Evolutionary conservation across 1,140 invertebrate genomes (phyloP).

Genomic region (Heliconius nattereri): DNA sequence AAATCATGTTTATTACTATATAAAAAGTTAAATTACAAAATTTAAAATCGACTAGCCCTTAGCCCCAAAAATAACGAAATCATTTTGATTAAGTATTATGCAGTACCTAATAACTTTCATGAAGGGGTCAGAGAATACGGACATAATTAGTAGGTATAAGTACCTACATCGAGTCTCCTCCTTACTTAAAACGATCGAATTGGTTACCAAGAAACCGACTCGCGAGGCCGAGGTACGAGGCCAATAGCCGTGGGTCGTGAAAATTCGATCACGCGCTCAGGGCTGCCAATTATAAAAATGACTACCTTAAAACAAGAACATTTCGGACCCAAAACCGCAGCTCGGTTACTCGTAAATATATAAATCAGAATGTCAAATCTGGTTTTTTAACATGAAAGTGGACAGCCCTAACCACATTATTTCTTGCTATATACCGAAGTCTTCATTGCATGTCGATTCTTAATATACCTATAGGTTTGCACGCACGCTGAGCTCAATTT

Average conservation of each 20-base stretch:
- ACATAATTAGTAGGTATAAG: slow-evolving; percentile 48
- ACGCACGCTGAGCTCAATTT: slow-evolving; percentile 58
- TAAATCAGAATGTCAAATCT: slow-evolving; percentile 35
- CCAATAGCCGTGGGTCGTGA: slow-evolving; percentile 59
- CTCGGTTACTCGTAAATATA: slow-evolving; percentile 31
- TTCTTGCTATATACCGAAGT: slow-evolving; percentile 52
- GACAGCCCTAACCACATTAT: slow-evolving; percentile 45
- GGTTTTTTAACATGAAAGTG: slow-evolving; percentile 24
- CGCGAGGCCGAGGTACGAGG: slow-evolving; percentile 59
- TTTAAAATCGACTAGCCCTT: not conserved
- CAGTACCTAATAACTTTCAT: slow-evolving; percentile 4
- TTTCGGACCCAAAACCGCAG: slow-evolving; percentile 33
- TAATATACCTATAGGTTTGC: slow-evolving; percentile 64
- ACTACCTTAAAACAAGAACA: slow-evolving; percentile 39
- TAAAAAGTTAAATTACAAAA: not conserved
- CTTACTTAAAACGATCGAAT: slow-evolving; percentile 62
- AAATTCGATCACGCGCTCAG: slow-evolving; percentile 59
- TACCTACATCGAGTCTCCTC: slow-evolving; percentile 46
- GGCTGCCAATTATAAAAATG: slow-evolving; percentile 41
- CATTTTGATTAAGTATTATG: not conserved
- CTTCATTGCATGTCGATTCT: slow-evolving; percentile 62
- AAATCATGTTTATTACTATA: not conserved
- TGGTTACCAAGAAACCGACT: slow-evolving; percentile 68
- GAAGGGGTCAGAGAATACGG: slow-evolving; percentile 21
- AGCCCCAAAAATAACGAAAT: not conserved